Evolutionary conservation across 2,888 invertebrate genomes (phyloP), one percentile per base, ranked within the genome.

Genomic region (Serrognathus titanus): DNA sequence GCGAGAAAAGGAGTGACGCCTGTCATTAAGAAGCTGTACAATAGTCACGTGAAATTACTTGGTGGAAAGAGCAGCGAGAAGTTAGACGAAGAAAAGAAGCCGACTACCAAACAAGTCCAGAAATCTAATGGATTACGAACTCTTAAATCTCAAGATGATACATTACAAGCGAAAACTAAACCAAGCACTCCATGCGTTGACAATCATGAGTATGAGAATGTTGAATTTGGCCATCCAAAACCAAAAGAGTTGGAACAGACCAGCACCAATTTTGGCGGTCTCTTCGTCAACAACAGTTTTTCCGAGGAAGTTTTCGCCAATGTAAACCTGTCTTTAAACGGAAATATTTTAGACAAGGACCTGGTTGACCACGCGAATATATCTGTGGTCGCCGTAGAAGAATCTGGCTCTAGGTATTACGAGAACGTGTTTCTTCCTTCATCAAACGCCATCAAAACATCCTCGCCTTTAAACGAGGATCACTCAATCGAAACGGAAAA

Each of bases 1-100:
- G 46, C 67, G 51, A 66, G 64, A 56, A 62, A 62, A 48, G 47
- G 56, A 43, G 63, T 64, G 20, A 71, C 69, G 51, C 70, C 71
- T 48, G 63, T 69, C 41, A 66, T 73, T 45, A 72, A 70, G 62
- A 74, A 73, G 57, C 60, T 72, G 13, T 69, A 68, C 60, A 70
- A 70, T n/a, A 66, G 68, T 5, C 72, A 68, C 11, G 75, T 69
- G 59, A 71, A 67, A 54, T 70, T 72, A 69, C 51, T 71, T 7
- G 65, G 24, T 6, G 24, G 61, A 20, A 48, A 49, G 10, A 55
- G 31, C 40, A 54, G 31, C 38, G 51, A 56, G 46, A 59, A 43
- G 16, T 3, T 10, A 3, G 12, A 43, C 16, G n/a, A 43, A 10
- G 20, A 43, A 48, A 31, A 57, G 54, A 36, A 39, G 41, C 41